Evolutionary conservation across 2,888 invertebrate genomes (phyloP).

Genomic region (Cheilosia urbana): DNA sequence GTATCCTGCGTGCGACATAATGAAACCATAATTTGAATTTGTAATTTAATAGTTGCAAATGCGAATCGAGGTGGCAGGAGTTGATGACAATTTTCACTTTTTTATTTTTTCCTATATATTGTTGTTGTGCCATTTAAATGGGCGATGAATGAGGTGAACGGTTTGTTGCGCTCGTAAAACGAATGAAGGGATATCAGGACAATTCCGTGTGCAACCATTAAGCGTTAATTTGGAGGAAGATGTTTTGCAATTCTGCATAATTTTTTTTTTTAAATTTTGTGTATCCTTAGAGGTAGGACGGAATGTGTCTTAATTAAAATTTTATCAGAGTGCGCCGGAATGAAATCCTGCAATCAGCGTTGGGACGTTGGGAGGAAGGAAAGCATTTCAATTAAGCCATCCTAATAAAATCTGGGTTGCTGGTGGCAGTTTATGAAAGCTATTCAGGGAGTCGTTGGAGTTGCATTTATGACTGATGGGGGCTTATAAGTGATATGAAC

Average conservation of each 20-base stretch:
- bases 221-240: constrained; percentile 41
- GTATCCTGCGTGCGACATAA: constrained; percentile 53
- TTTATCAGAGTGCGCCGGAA: background rate
- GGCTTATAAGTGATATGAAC: constrained; percentile 1
- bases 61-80: constrained; percentile 41
- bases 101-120: background rate
- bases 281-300: background rate
- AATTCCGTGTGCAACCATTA: constrained; percentile 51
- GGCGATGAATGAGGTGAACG: constrained; percentile 40
- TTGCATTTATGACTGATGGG: background rate
- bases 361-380: background rate
- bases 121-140: constrained; percentile 26
- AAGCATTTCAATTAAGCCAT: background rate
- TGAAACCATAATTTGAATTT: constrained; percentile 73
- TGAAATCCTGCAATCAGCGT: constrained; percentile 12
- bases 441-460: background rate
- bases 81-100: constrained; percentile 33
- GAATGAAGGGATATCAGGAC: constrained; percentile 10
- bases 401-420: constrained; percentile 9
- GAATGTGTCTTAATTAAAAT: constrained; percentile 53
- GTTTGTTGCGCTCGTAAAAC: background rate
- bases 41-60: constrained; percentile 73
- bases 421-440: background rate
- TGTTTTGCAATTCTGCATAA: constrained; percentile 38
- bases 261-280: constrained; percentile 12